Base-by-base conservation (phyloP, 2,797 vertebrate species). In the Myioborus miniatus region DNA sequence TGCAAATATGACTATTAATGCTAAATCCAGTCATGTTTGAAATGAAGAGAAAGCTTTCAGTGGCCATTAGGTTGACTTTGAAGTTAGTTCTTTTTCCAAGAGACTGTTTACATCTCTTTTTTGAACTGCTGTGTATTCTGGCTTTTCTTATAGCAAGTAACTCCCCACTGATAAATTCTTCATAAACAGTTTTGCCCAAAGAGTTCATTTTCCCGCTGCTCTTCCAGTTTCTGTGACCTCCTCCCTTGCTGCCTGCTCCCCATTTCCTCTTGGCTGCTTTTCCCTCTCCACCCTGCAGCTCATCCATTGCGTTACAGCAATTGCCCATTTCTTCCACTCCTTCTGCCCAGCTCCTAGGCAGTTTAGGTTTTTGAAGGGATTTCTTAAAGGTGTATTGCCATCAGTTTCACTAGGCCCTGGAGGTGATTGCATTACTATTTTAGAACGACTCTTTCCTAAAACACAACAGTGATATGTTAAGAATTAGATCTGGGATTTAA, bases 211-310 rank as follows among this genome's bases (percentile, higher is more conserved):
- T 87, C 83, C 46, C 0, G 0, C 49, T 64, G 34, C 76, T 90
- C 37, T 76, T 41, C 70, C 44, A n/a, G n/a, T 4, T 72, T 53
- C 63, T 88, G 52, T 91, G 83, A 91, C 77, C 74, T 94, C 74
- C 89, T 95, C 89, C 89, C 83, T 91, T 74, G 77, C 65, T 95
- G 74, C 67, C 29, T 43, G 77, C 55, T 89, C 82, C 80, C 0
- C 0, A 21, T 88, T 96, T 97, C 89, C 93, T 83, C 74, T 91
- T 89, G 89, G 91, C 84, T 86, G 72, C 76, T 81, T 87, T 82
- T 91, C 41, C 65, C n/a, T 83, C 74, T 86, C 91, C 52, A 71
- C 87, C 74, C 91, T 70, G 34, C 52, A 94, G 67, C 70, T 94
- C 87, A 77, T 74, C 56, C 70, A 37, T 16, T 68, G 34, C 47